Evolutionary conservation across 2,113 vertebrate species (phyloP).

Genomic region (Clinocottus analis): DNA sequence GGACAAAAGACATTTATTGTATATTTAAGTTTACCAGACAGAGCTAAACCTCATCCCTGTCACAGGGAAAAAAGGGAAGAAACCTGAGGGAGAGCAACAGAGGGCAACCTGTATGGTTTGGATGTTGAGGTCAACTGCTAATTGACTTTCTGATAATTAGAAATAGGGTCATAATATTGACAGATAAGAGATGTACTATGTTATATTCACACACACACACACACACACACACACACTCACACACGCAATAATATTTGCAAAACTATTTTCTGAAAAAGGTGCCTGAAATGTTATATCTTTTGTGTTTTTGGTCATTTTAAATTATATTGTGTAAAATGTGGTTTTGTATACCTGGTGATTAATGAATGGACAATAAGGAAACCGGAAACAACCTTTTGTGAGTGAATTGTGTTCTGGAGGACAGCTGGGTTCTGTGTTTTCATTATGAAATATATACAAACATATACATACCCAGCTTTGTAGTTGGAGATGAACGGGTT

Average conservation of each 20-base stretch:
- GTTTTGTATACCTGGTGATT: not conserved
- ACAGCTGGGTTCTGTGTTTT: not conserved
- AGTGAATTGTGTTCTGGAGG: not conserved
- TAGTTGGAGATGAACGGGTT: slow-evolving; percentile 93
- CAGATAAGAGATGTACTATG: not conserved
- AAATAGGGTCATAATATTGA: not conserved
- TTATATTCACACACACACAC: too few relatives aligned
- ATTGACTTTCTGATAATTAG: not conserved
- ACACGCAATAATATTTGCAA: not conserved
- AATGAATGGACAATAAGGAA: not conserved
- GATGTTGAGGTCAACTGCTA: not conserved
- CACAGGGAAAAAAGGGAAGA: too few relatives aligned
- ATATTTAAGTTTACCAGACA: not conserved
- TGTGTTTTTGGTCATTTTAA: not conserved
- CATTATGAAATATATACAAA: not conserved
- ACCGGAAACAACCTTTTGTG: not conserved
- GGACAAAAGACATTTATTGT: not conserved
- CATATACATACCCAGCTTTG: slow-evolving; percentile 80
- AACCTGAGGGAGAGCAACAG: too few relatives aligned
- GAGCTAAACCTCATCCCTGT: too few relatives aligned
- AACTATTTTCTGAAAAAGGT: not conserved
- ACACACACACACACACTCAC: too few relatives aligned
- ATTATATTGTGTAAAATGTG: not conserved
- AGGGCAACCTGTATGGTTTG: too few relatives aligned
- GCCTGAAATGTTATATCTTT: not conserved